Conservation (phyloP, 2,113 vertebrate genomes). For the Apodemus speciosus region DNA sequence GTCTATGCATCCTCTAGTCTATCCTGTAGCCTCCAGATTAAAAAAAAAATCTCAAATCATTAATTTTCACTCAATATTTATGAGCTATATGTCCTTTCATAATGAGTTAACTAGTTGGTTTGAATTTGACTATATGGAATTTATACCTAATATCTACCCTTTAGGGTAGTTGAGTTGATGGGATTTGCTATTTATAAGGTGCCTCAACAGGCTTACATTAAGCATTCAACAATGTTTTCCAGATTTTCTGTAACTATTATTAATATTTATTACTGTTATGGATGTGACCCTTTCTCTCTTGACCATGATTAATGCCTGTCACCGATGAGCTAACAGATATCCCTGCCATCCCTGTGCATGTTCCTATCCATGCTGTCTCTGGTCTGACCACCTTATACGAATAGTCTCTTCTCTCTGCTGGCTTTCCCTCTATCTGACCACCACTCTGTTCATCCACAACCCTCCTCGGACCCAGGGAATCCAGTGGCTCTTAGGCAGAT, state of each 20-base stretch:
- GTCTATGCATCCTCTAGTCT: background rate
- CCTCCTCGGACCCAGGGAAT: background rate
- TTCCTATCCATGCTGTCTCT: background rate
- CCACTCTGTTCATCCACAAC: background rate
- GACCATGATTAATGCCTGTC: background rate
- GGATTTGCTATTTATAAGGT: background rate
- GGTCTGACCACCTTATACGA: background rate
- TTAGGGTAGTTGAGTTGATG: background rate
- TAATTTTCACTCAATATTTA: background rate
- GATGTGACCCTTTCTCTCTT: background rate
- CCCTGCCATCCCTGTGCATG: background rate
- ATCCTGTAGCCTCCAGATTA: background rate
- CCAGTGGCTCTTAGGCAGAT: background rate
- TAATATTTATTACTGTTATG: background rate
- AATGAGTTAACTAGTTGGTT: background rate
- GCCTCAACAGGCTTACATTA: background rate
- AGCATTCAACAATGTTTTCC: background rate
- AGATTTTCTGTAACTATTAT: background rate
- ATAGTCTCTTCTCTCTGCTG: background rate
- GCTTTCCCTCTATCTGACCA: background rate
- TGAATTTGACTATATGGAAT: background rate
- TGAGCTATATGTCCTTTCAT: background rate
- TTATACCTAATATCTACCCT: background rate
- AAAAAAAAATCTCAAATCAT: constrained; percentile 10
- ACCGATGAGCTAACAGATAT: background rate